These are phyloP conservation scores for Acleris cristana DNA, from an alignment of 2,888 invertebrate genomes.

Conservation along the genomic window DNA sequence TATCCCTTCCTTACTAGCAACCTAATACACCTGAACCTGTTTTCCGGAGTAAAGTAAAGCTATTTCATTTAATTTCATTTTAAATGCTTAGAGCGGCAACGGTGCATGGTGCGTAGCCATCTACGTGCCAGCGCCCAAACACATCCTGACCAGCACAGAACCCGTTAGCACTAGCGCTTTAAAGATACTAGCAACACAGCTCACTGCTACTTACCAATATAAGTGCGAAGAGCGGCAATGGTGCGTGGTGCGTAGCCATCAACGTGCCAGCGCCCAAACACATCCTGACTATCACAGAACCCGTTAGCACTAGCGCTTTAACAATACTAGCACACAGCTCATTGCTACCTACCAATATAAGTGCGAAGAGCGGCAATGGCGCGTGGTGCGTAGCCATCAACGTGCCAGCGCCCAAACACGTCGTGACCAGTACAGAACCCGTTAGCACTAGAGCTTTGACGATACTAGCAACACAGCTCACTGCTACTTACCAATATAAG, in stretches of 20 bases:
- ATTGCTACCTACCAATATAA: constrained; percentile 56
- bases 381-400: constrained; percentile 85
- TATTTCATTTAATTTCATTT: too few relatives aligned
- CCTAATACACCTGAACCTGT: too few relatives aligned
- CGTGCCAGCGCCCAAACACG: constrained; percentile 84
- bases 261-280: too few relatives aligned
- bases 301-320: constrained; percentile 82
- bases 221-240: too few relatives aligned
- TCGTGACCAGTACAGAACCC: constrained; percentile 85
- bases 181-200: too few relatives aligned
- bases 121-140: constrained; percentile 85
- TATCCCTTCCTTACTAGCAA: constrained; percentile 44
- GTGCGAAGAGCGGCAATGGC: constrained; percentile 89
- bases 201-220: constrained; percentile 43
- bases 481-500: constrained; percentile 59
- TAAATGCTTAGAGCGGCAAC: constrained; percentile 81
- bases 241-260: too few relatives aligned
- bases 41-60: too few relatives aligned
- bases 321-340: too few relatives aligned
- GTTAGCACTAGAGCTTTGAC: constrained; percentile 81
- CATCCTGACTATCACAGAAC: constrained; percentile 44
- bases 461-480: too few relatives aligned
- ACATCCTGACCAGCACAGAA: constrained; percentile 84
- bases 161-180: constrained; percentile 82
- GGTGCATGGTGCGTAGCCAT: constrained; percentile 49